Evolutionary conservation across 2,797 vertebrate species (phyloP).

Genomic region (Pangasius larnaudii): DNA sequence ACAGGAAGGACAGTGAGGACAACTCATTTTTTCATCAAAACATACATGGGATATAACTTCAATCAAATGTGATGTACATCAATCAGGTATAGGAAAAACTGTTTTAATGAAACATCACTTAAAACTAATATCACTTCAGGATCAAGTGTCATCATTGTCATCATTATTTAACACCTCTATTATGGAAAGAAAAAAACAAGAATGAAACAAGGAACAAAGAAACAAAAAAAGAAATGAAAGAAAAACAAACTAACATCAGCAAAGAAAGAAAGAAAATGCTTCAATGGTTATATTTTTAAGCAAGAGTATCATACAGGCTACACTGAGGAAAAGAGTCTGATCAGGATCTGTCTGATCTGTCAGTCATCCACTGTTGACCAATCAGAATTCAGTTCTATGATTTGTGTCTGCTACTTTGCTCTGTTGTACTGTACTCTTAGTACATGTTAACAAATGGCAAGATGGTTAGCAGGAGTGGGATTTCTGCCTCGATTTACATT

Average conservation of each 20-base stretch:
- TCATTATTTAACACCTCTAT: neutral
- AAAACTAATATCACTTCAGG: neutral
- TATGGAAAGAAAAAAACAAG: neutral
- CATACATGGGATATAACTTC: neutral
- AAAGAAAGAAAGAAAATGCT: neutral
- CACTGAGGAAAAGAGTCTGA: neutral
- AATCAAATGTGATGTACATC: neutral
- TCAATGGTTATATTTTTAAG: neutral
- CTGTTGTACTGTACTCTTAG: neutral
- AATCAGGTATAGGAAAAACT: neutral
- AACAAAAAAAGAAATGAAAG: neutral
- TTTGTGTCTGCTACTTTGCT: neutral
- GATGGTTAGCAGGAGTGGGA: neutral
- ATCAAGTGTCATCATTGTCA: neutral
- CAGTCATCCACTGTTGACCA: neutral
- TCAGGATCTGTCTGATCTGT: neutral
- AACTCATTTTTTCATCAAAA: neutral
- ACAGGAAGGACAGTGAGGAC: neutral
- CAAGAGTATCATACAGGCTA: neutral
- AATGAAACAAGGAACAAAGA: neutral
- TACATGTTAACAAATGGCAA: neutral
- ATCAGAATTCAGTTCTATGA: neutral
- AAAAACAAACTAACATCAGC: neutral
- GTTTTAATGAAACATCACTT: neutral
- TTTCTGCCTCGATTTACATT: constrained; percentile 7